Evolutionary conservation across 2,113 vertebrate genomes (phyloP).

Genomic region (Saguinus midas): DNA sequence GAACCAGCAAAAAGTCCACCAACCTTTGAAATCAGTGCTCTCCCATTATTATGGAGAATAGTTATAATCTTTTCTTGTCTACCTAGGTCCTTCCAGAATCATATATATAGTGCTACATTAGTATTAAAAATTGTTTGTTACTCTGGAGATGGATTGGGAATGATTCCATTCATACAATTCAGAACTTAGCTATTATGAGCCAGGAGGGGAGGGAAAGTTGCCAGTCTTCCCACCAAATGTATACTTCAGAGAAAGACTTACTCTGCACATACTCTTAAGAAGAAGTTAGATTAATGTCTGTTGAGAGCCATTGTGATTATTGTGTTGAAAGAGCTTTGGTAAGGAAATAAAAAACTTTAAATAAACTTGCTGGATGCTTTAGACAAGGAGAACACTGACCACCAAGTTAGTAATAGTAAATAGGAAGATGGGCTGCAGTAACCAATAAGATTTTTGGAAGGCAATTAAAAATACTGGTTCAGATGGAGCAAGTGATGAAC

Average conservation of each 20-base stretch:
- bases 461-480: background rate
- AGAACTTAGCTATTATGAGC: conserved; percentile 33
- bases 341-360: background rate
- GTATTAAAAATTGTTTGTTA: background rate
- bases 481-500: background rate
- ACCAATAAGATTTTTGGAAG: background rate
- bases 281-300: background rate
- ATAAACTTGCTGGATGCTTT: background rate
- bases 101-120: background rate
- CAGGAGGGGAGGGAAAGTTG: background rate
- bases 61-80: background rate
- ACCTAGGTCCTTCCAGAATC: background rate
- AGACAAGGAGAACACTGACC: background rate
- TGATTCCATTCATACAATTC: background rate
- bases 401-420: background rate
- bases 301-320: background rate
- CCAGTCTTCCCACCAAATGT: background rate
- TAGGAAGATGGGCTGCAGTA: background rate
- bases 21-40: background rate
- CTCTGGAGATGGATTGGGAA: background rate
- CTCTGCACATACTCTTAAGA: background rate
- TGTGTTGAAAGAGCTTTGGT: background rate
- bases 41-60: background rate
- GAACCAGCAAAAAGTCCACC: background rate
- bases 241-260: background rate